Evolutionary conservation across 2,888 invertebrate species (phyloP).

Genomic region (Epistrophe grossulariae): DNA sequence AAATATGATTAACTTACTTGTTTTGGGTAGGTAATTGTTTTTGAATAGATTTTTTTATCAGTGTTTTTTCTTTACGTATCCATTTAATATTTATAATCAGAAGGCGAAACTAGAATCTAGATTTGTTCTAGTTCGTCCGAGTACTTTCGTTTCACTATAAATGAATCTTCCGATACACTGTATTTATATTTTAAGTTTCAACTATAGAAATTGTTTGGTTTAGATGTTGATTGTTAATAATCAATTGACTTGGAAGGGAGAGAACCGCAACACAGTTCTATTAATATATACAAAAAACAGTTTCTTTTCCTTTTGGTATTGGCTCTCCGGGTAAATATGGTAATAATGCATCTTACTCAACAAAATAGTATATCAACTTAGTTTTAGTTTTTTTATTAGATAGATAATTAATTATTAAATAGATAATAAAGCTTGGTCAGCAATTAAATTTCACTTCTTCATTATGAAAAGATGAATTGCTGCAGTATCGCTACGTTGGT

Average conservation of each 20-base stretch:
- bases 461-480: background rate
- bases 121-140: background rate
- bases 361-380: background rate
- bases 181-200: background rate
- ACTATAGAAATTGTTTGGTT: no score
- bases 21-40: background rate
- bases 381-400: background rate
- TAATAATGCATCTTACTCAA: background rate
- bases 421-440: background rate
- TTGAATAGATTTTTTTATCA: background rate
- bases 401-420: background rate
- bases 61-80: background rate
- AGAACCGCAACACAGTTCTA: background rate
- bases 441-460: background rate
- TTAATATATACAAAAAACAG: background rate
- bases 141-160: background rate
- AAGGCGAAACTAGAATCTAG: background rate
- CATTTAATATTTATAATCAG: background rate
- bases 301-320: background rate
- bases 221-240: slow-evolving; percentile 18
- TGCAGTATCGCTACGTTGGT: background rate
- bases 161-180: background rate
- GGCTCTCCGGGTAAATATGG: background rate
- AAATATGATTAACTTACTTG: background rate
- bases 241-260: slow-evolving; percentile 7